Percentiles rank a stretch among this genome's conserved stretches.
Conservation (phyloP, 1,140 invertebrate genomes). For the Oreohelix idahoensis region DNA sequence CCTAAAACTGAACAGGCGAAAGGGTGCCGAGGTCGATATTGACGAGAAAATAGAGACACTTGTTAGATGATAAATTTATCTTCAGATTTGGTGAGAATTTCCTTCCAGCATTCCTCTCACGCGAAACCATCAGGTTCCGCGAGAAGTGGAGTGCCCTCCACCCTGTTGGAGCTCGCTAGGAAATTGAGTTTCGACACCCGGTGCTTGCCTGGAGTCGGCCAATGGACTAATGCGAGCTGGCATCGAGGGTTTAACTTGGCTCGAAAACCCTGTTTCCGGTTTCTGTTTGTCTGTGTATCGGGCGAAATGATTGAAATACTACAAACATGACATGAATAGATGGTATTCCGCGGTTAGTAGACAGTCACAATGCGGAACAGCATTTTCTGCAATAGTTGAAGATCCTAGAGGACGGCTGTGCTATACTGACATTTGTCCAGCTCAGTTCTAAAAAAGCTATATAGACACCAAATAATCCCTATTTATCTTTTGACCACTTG, state of each 20-base stretch:
- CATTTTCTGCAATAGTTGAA: too few species aligned
- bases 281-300: slow-evolving; percentile 3
- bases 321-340: slow-evolving; percentile 27
- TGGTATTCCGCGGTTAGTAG: not conserved
- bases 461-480: too few species aligned
- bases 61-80: slow-evolving; percentile 6
- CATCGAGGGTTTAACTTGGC: not conserved
- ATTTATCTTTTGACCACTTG: too few species aligned
- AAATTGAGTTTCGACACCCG: slow-evolving; percentile 28
- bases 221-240: slow-evolving; percentile 26
- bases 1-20: not conserved
- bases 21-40: not conserved
- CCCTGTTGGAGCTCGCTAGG: slow-evolving; percentile 3
- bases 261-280: not conserved
- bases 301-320: slow-evolving; percentile 21
- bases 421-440: too few species aligned
- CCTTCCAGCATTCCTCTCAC: slow-evolving; percentile 13
- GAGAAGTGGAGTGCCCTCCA: slow-evolving; percentile 19
- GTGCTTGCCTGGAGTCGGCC: slow-evolving; percentile 10
- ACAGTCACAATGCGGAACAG: not conserved
- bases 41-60: not conserved
- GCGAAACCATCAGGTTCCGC: slow-evolving; percentile 6
- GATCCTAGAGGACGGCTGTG: too few species aligned
- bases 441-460: too few species aligned
- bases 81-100: slow-evolving; percentile 7